These are phyloP conservation scores for Eucera pruinosa DNA, from an alignment of 2,888 invertebrate genomes.

Conservation along the genomic window DNA sequence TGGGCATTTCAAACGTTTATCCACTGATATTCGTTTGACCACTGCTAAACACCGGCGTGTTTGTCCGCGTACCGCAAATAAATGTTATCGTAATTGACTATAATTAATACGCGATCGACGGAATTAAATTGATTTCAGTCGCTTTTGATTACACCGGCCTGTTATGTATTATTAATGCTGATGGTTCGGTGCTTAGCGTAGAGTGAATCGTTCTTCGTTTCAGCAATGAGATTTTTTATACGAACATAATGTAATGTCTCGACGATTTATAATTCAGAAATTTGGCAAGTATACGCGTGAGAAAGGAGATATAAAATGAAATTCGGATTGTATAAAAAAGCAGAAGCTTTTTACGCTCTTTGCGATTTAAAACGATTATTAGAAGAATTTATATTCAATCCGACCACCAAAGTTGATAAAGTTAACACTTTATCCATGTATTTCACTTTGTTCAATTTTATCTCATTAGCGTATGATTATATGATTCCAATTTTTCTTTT, in stretches of 20 bases:
- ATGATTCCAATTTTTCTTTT: no score
- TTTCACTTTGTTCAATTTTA: no score
- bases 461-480: no score
- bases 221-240: neutral
- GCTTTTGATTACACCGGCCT: constrained; percentile 16
- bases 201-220: neutral
- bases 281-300: no score
- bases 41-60: constrained; percentile 27
- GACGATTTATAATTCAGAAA: neutral
- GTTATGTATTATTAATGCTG: constrained; percentile 23
- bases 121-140: constrained; percentile 35
- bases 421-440: no score
- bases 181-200: neutral
- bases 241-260: neutral
- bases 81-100: constrained; percentile 46
- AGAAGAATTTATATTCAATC: no score
- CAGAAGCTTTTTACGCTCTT: no score
- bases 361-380: no score
- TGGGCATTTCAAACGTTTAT: constrained; percentile 16
- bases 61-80: constrained; percentile 31
- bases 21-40: constrained; percentile 37
- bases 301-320: no score
- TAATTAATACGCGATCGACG: constrained; percentile 49
- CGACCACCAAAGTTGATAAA: no score
- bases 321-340: no score